Evolutionary conservation across 2,113 vertebrate genomes (phyloP), one percentile per base, ranked within the genome.

Genomic region (Vireo altiloquus): DNA sequence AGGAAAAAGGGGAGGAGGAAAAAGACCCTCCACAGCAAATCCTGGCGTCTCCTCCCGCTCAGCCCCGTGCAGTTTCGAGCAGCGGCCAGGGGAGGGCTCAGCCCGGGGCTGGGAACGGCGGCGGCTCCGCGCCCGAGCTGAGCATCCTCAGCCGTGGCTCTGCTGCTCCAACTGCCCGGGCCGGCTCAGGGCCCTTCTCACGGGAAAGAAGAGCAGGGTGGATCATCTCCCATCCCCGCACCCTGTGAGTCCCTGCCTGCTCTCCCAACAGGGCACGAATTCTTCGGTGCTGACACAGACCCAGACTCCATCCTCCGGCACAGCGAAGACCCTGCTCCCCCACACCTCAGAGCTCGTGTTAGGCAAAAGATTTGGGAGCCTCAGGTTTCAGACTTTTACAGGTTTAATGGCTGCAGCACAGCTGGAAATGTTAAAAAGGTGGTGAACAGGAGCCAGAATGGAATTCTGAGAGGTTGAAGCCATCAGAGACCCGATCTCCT

Each of bases 1-100:
- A 8, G 9, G 27, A 5, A 70, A 65, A 5, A 10, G 3, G 6
- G 14, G 15, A 44, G 19, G 6, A 4, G 1, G 3, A 11, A 30
- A 25, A 33, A 31, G 2, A 11, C 11, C 7, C 8, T 15, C 22
- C 16, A 3, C 5, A 66, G 50, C 57, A 31, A 49, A 87, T 4
- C 2, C 6, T 10, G 6, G 1, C 0, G 1, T 4, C 6, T 47
- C 15, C n/a, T 16, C 10, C 21, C 0, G 8, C 23, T 4, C 15
- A 13, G 68, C 44, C 35, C 25, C 2, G 3, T 21, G 87, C 68
- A 80, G 90, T 23, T 87, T 74, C 1, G 0, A 27, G 20, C 9
- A 69, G 28, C 0, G 4, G 61, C 61, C 91, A 22, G 16, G 24
- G 70, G 65, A 64, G 47, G 53, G 33, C 40, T 15, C 40, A 42